These are phyloP conservation scores for Platichthys flesus DNA, from an alignment of 2,113 vertebrate species.

Conservation along the genomic window DNA sequence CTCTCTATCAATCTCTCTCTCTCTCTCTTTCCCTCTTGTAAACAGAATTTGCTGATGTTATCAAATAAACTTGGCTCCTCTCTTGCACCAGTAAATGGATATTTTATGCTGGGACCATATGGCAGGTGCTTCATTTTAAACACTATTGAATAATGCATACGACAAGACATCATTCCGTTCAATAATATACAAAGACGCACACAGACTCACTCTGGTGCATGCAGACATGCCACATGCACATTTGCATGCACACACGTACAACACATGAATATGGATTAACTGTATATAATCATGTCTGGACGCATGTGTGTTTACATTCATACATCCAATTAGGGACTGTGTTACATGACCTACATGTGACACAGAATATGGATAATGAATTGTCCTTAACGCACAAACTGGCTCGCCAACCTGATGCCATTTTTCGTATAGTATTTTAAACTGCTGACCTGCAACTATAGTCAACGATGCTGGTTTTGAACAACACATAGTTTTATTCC, in stretches of 20 bases:
- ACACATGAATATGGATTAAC: not conserved
- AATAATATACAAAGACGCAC: constrained; percentile 40
- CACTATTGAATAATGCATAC: constrained; percentile 76
- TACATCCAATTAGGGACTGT: not conserved
- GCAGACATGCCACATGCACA: not conserved
- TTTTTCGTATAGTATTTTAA: not conserved
- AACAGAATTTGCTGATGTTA: constrained; percentile 69
- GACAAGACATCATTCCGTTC: constrained; percentile 36
- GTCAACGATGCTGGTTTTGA: not conserved
- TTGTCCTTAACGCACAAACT: not conserved
- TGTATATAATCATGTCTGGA: not conserved
- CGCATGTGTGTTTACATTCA: not conserved
- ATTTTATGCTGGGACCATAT: constrained; percentile 69
- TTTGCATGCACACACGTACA: not conserved
- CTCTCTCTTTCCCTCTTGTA: constrained; percentile 38
- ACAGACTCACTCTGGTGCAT: constrained; percentile 1
- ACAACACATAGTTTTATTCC: not conserved
- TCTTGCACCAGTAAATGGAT: constrained; percentile 47
- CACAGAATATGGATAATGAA: not conserved
- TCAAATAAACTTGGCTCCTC: constrained; percentile 57
- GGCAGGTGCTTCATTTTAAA: constrained; percentile 64
- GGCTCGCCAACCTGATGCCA: not conserved
- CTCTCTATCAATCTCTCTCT: not conserved
- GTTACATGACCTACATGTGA: no score
- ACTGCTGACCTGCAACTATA: not conserved